These are phyloP conservation scores for Oenanthe oenanthe DNA, from an alignment of 2,113 vertebrate genomes.

Conservation along the genomic window DNA sequence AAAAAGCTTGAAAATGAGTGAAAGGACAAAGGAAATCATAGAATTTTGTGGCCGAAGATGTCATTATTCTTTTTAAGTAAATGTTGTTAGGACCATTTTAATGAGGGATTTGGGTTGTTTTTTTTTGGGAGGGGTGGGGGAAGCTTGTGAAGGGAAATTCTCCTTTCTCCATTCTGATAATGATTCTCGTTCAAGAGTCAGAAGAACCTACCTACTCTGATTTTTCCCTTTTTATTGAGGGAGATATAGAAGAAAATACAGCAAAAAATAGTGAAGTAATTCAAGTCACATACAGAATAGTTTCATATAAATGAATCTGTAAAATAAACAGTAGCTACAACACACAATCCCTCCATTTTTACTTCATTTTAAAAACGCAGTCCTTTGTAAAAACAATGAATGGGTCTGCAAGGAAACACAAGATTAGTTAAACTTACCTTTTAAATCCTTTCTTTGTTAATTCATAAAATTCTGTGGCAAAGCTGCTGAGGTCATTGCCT, in stretches of 20 bases:
- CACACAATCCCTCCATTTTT: not conserved
- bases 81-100: not conserved
- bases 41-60: not conserved
- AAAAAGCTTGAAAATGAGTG: not conserved
- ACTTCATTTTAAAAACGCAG: slow-evolving; percentile 2
- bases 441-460: slow-evolving; percentile 75
- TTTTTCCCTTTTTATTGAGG: not conserved
- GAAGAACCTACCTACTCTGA: not conserved
- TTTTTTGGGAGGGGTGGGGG: too few relatives aligned
- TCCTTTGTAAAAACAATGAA: slow-evolving; percentile 53
- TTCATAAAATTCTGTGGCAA: slow-evolving; percentile 69
- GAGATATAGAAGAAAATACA: not conserved
- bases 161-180: not conserved
- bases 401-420: slow-evolving; percentile 7
- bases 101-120: not conserved
- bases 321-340: slow-evolving; percentile 47
- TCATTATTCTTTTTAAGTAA: not conserved
- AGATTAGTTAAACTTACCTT: slow-evolving; percentile 53
- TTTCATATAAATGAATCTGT: not conserved
- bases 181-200: not conserved
- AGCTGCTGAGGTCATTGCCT: slow-evolving; percentile 49
- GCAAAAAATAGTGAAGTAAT: not conserved
- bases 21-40: not conserved
- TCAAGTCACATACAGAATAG: not conserved
- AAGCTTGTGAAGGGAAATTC: not conserved